Percentiles rank a stretch among this genome's conserved stretches.
These are phyloP conservation scores for Pelobates cultripes DNA, from an alignment of 2,797 vertebrate species.

Conservation along the genomic window DNA sequence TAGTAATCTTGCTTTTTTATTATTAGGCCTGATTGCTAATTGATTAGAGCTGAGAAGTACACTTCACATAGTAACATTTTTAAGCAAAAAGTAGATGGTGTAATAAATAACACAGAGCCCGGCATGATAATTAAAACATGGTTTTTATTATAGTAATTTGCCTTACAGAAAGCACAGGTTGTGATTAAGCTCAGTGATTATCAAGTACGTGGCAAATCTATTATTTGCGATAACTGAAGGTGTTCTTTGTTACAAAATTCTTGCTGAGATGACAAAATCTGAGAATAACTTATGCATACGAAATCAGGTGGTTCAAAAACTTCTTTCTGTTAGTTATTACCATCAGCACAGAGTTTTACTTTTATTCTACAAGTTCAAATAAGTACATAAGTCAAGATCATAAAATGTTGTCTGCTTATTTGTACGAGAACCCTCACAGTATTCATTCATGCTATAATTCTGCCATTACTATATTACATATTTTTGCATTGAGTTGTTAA, in stretches of 20 bases:
- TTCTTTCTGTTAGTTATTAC: constrained; percentile 37
- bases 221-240: constrained; percentile 49
- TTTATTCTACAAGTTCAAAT: constrained; percentile 30
- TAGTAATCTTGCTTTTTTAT: background rate
- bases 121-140: constrained; percentile 43
- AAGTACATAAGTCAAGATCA: constrained; percentile 38
- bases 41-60: constrained; percentile 7
- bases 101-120: constrained; percentile 42
- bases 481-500: constrained; percentile 25
- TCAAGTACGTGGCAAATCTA: constrained; percentile 42
- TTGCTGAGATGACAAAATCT: constrained; percentile 51
- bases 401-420: constrained; percentile 29
- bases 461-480: constrained; percentile 23
- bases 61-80: constrained; percentile 8
- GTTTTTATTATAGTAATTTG: constrained; percentile 48
- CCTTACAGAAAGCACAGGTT: constrained; percentile 47
- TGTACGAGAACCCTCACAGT: background rate
- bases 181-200: constrained; percentile 52
- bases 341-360: constrained; percentile 24
- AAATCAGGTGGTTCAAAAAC: constrained; percentile 13
- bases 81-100: constrained; percentile 24
- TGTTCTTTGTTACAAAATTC: constrained; percentile 49
- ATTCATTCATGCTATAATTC: constrained; percentile 24
- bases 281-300: constrained; percentile 27
- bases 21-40: constrained; percentile 6